Evolutionary conservation across 2,113 vertebrate genomes (phyloP).

Genomic region (Psilopogon haemacephalus): DNA sequence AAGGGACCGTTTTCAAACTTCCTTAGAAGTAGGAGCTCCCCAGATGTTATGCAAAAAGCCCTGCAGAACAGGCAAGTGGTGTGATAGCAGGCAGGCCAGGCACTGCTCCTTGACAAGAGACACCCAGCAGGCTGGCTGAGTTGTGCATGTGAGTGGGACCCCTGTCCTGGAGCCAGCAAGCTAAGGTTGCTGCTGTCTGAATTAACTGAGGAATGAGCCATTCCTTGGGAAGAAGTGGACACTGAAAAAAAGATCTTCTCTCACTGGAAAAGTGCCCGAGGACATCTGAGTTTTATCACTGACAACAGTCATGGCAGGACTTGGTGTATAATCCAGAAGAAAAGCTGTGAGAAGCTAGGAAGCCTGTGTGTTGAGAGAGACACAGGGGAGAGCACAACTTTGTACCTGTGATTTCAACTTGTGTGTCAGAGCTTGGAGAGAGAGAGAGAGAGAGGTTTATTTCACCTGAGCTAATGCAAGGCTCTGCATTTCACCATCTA

Average conservation of each 20-base stretch:
- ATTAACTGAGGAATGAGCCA: constrained; percentile 28
- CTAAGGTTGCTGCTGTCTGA: constrained; percentile 55
- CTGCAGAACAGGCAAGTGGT: constrained; percentile 61
- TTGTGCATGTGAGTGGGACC: constrained; percentile 31
- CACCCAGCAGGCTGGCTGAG: not conserved
- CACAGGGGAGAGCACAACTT: not conserved
- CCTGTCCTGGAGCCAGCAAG: constrained; percentile 31
- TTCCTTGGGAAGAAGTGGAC: constrained; percentile 43
- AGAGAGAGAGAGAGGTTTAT: not conserved
- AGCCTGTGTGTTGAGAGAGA: not conserved
- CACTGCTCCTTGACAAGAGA: constrained; percentile 56
- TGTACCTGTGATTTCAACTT: not conserved
- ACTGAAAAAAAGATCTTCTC: constrained; percentile 22
- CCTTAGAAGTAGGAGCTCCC: constrained; percentile 65
- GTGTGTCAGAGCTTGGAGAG: not conserved
- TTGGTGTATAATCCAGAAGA: constrained; percentile 31
- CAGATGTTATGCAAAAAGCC: constrained; percentile 70
- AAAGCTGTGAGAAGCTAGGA: constrained; percentile 19
- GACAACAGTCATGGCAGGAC: constrained; percentile 32
- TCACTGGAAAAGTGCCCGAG: not conserved
- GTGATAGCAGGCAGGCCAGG: constrained; percentile 56
- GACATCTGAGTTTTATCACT: constrained; percentile 48
- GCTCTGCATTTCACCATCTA: not conserved
- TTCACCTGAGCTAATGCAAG: not conserved
- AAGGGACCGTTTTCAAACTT: constrained; percentile 68